Percentiles rank a stretch among this genome's conserved stretches.
Conservation (phyloP, 1,140 invertebrate genomes). For the Caenorhabditis briggsae region DNA sequence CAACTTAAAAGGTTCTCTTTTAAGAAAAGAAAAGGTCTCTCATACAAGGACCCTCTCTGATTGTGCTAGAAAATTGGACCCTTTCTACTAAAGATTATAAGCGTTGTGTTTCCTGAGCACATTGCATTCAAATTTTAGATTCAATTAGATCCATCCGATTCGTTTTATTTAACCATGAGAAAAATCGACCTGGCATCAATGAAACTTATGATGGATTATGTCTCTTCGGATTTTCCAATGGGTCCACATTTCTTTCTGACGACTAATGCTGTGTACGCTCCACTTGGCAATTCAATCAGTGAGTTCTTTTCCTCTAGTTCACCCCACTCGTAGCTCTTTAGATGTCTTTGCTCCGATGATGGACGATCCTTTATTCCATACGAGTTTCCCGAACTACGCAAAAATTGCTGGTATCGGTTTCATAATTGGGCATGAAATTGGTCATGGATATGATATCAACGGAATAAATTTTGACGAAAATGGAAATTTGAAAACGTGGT, state of each 20-base stretch:
- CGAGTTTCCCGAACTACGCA: neutral
- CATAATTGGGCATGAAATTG: constrained; percentile 4
- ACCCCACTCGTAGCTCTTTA: neutral
- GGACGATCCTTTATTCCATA: neutral
- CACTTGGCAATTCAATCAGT: neutral
- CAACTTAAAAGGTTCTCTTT: too few relatives aligned
- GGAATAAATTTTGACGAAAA: neutral
- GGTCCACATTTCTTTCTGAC: neutral
- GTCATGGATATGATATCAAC: neutral
- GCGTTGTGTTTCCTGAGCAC: neutral
- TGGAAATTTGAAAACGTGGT: neutral
- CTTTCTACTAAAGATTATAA: too few relatives aligned
- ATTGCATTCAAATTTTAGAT: neutral
- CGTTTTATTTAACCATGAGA: neutral
- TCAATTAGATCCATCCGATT: neutral
- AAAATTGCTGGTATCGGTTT: neutral
- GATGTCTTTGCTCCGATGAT: neutral
- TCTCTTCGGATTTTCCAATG: neutral
- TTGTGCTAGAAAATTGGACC: too few relatives aligned
- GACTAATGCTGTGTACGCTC: neutral
- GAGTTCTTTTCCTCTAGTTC: neutral
- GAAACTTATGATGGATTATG: neutral
- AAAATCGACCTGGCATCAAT: neutral
- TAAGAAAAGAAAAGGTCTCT: too few relatives aligned
- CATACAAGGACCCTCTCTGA: too few relatives aligned